Evolutionary conservation across 2,888 invertebrate species (phyloP).

Genomic region (Leucophenga maculata): DNA sequence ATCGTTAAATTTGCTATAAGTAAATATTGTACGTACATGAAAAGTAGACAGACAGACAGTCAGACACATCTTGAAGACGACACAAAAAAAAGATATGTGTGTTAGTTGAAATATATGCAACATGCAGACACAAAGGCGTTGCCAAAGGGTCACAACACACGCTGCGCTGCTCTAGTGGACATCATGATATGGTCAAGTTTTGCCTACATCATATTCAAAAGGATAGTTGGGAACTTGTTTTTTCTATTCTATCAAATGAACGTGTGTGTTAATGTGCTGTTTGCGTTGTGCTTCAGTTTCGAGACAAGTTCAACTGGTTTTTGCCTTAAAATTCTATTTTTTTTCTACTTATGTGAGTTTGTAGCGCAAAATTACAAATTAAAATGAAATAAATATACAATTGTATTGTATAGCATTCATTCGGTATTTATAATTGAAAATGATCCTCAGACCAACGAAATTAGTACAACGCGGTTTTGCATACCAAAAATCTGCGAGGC

Average conservation of each 20-base stretch:
- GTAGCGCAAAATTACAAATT: slow-evolving; percentile 62
- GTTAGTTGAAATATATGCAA: background rate
- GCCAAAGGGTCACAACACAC: slow-evolving; percentile 19
- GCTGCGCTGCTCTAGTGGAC: background rate
- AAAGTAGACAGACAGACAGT: slow-evolving; percentile 49
- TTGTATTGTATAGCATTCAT: slow-evolving; percentile 45
- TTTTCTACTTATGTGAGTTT: background rate
- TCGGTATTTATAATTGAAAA: slow-evolving; percentile 48
- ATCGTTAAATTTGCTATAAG: slow-evolving; percentile 48
- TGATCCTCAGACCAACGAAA: slow-evolving; percentile 44
- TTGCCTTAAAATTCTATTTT: slow-evolving; percentile 20
- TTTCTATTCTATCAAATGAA: background rate
- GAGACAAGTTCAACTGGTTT: slow-evolving; percentile 60
- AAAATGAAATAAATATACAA: slow-evolving; percentile 60
- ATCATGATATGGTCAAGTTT: slow-evolving; percentile 19
- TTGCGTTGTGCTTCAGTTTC: slow-evolving; percentile 23
- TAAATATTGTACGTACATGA: slow-evolving; percentile 26
- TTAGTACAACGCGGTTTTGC: slow-evolving; percentile 59
- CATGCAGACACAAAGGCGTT: slow-evolving; percentile 15
- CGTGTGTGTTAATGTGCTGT: slow-evolving; percentile 7
- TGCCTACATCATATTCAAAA: slow-evolving; percentile 11
- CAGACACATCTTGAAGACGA: slow-evolving; percentile 31
- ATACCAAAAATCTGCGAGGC: slow-evolving; percentile 36
- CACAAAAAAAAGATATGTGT: slow-evolving; percentile 43
- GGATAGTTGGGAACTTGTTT: slow-evolving; percentile 22